These are phyloP conservation scores for Neomonachus schauinslandi DNA, from an alignment of 2,113 vertebrate genomes.

Conservation along the genomic window DNA sequence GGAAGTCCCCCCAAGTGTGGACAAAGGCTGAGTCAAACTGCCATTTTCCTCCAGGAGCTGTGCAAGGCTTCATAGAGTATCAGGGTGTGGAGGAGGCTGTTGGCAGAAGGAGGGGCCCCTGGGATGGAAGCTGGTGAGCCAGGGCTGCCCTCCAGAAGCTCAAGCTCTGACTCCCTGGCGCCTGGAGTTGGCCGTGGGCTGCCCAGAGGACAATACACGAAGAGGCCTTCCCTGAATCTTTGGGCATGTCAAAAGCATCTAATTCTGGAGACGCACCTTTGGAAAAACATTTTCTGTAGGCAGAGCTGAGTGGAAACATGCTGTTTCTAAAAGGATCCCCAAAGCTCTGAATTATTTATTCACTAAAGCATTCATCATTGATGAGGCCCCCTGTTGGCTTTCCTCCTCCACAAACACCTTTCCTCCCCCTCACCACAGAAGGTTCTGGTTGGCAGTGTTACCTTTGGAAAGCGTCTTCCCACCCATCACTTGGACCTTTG, in stretches of 20 bases:
- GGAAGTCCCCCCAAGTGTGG: background rate
- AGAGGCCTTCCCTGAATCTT: background rate
- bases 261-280: background rate
- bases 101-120: background rate
- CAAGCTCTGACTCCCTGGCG: background rate
- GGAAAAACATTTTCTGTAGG: background rate
- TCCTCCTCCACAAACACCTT: background rate
- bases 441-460: background rate
- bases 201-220: background rate
- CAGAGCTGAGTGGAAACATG: background rate
- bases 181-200: background rate
- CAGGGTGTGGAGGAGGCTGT: background rate
- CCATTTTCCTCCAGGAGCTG: background rate
- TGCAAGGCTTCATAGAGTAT: background rate
- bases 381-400: background rate
- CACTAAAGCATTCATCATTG: background rate
- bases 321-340: conserved; percentile 28
- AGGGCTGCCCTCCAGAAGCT: background rate
- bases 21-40: background rate
- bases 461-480: background rate
- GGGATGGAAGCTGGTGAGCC: background rate
- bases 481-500: background rate
- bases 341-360: conserved; percentile 50
- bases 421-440: background rate
- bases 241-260: background rate